Conservation (phyloP, 2,797 vertebrate genomes). For the Phaenicophaeus curvirostris region DNA sequence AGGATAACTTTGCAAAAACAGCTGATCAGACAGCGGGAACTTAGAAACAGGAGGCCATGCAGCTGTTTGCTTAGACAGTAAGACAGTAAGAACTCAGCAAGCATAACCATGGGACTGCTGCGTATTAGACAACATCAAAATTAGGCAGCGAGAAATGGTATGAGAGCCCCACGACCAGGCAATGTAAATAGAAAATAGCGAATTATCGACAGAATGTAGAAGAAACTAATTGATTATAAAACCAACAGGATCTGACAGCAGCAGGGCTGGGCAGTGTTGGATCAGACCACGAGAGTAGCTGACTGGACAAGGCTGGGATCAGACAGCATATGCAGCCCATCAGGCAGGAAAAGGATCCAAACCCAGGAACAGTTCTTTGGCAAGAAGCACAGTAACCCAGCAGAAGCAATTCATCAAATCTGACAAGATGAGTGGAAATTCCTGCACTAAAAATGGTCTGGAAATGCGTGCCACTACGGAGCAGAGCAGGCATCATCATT, state of each 20-base stretch:
- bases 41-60: not conserved
- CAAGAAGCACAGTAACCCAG: not conserved
- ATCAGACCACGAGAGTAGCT: slow-evolving; percentile 2
- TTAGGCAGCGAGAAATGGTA: not conserved
- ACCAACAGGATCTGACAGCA: slow-evolving; percentile 14
- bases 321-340: slow-evolving; percentile 27
- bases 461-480: not conserved
- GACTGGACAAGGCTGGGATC: not conserved
- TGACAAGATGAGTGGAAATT: slow-evolving; percentile 4
- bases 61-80: not conserved
- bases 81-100: slow-evolving; percentile 6
- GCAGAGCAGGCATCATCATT: not conserved
- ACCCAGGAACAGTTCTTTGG: not conserved
- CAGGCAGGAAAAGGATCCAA: slow-evolving; percentile 7
- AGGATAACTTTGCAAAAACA: not conserved
- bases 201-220: not conserved
- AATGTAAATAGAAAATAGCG: not conserved
- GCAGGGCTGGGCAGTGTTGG: not conserved
- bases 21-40: slow-evolving; percentile 44
- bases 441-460: not conserved
- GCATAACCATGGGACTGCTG: not conserved
- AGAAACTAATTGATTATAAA: not conserved
- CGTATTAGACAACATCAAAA: not conserved
- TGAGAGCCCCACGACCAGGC: not conserved
- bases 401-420: slow-evolving; percentile 29